Base-by-base conservation (phyloP, 2,888 invertebrate species). In the Spatulosminthurus flaviceps region DNA sequence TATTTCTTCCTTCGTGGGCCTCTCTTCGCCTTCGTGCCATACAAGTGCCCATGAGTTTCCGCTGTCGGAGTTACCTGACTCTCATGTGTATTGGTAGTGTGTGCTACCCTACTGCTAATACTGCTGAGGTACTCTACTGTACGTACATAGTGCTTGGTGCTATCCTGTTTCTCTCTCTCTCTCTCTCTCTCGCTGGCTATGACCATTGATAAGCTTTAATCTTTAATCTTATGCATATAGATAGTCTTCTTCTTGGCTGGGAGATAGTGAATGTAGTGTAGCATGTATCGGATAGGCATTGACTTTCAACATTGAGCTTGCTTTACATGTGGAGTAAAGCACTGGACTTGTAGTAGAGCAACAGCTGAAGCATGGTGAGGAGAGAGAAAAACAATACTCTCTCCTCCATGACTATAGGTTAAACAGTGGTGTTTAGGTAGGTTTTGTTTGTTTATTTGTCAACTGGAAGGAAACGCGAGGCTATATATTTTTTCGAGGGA, bases 41-140 rank as follows among this genome's bases (percentile, higher is more conserved):
- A 76, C 66, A 76, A 67, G 24, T 76, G 66, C 76, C 66, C 67
- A 76, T 69, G 67, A 76, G 67, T 76, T 76, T 76, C 76, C 76
- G 67, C 42, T 69, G 43, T 29, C 42, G 41, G n/a, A 66, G 24
- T 66, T 64, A 41, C 72, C 43, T 72, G 42, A 60, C 51, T 28
- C 29, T 34, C 9, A 5, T 41, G 28, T 24, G 19, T 72, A 71
- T 22, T 41, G 29, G 41, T 21, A 41, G 4, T 34, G 5, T 34
- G 34, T 34, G 34, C 51, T 51, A 51, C 51, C 7, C 51, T 19
- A n/a, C 51, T 51, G 41, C 19, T 13, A 7, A 61, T 19, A 61
- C 61, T 61, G 13, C 11, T 13, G 60, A 34, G 34, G 9, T 9
- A 69, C 69, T 9, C 26, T 21, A 66, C 26, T 28, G 34, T 34